phyloP scores from a whole-genome alignment of 2,797 vertebrate genomes.

The Hydrophis major region DNA sequence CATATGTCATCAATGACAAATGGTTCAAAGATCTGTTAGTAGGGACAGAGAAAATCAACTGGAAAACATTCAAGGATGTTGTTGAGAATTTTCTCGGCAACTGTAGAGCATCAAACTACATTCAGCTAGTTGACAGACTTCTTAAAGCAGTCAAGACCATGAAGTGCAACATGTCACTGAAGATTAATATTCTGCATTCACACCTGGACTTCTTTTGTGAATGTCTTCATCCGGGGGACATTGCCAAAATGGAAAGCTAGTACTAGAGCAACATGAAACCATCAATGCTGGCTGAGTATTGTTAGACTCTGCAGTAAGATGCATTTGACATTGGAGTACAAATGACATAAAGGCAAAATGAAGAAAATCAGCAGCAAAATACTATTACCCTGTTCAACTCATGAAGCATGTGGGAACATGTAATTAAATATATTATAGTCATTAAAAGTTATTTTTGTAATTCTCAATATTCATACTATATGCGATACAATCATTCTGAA shows the following conservation, averaged over 20 bases:
- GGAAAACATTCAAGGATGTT: not conserved
- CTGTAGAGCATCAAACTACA: not conserved
- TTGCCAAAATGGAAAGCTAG: no score
- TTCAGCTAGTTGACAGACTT: not conserved
- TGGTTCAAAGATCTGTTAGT: not conserved
- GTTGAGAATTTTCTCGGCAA: not conserved
- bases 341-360: not conserved
- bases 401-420: not conserved
- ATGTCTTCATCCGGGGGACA: no score
- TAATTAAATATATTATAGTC: no score
- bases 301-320: not conserved
- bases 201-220: no score
- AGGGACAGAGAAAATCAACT: not conserved
- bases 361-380: not conserved
- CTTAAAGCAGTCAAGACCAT: no score
- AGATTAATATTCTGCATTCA: no score
- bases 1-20: not conserved
- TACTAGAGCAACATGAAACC: no score
- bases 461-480: not conserved
- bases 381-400: not conserved
- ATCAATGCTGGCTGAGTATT: not conserved
- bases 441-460: not conserved
- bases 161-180: no score
- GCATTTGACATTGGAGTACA: not conserved
- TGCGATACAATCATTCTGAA: no score